Percentiles rank a stretch among this genome's conserved stretches.
Evolutionary conservation across 1,140 invertebrate species (phyloP).

Genomic region (Drosophila tsacasi): DNA sequence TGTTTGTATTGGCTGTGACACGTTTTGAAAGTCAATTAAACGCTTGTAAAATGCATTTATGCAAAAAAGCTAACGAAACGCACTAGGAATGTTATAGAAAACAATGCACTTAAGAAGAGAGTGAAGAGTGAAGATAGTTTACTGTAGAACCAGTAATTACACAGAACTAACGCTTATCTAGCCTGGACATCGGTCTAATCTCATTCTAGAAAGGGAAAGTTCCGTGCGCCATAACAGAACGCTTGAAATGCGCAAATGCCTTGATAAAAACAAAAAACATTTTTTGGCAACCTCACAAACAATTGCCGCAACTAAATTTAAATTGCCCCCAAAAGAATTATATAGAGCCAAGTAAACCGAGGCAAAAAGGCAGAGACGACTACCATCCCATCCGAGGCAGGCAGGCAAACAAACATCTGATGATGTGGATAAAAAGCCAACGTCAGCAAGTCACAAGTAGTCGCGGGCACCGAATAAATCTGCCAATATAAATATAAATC

Average conservation of each 20-base stretch:
- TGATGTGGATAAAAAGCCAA: conserved; percentile 44
- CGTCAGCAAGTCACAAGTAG: conserved; percentile 60
- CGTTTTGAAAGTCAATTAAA: conserved; percentile 79
- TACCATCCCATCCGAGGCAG: not conserved
- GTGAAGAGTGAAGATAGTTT: too few species aligned
- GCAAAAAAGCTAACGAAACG: conserved; percentile 55
- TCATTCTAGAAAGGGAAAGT: conserved; percentile 30
- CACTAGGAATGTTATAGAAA: conserved; percentile 33
- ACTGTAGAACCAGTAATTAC: conserved; percentile 49
- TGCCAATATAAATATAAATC: conserved; percentile 59
- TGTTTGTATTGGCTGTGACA: conserved; percentile 63
- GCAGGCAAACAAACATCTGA: conserved; percentile 36
- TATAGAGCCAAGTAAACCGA: conserved; percentile 48
- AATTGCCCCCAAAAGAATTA: conserved; percentile 54
- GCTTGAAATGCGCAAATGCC: conserved; percentile 39
- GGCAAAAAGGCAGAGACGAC: not conserved
- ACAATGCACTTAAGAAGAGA: conserved; percentile 3
- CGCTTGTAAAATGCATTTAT: conserved; percentile 76
- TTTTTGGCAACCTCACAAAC: conserved; percentile 48
- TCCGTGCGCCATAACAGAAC: conserved; percentile 19
- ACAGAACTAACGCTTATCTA: conserved; percentile 4
- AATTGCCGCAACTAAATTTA: conserved; percentile 53
- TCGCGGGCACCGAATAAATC: conserved; percentile 42
- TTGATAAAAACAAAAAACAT: conserved; percentile 40
- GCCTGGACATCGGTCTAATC: conserved; percentile 38